Conservation (phyloP, 2,888 invertebrate species). For the Oligia strigilis region DNA sequence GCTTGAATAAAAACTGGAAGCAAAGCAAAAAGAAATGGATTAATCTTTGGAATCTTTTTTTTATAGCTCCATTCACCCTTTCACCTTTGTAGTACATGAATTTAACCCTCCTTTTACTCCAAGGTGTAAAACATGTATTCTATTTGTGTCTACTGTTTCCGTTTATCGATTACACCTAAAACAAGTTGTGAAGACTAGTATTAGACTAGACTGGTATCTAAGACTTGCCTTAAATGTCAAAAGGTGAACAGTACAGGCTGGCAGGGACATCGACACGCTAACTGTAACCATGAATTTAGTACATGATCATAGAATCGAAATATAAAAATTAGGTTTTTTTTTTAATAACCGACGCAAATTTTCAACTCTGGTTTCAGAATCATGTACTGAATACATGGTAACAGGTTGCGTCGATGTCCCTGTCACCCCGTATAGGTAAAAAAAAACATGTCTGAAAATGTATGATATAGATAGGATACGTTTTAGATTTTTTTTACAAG, state of each 20-base stretch:
- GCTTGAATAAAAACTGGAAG: slow-evolving; percentile 95
- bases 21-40: slow-evolving; percentile 22
- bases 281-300: background rate
- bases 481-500: background rate
- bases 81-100: no score
- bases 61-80: background rate
- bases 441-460: background rate
- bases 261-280: no score
- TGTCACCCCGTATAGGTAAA: no score
- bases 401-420: no score
- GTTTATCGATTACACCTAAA: background rate
- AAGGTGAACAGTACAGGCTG: background rate
- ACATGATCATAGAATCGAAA: no score
- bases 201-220: no score
- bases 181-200: background rate
- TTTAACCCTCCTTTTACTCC: no score
- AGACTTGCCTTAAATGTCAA: background rate
- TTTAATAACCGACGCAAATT: background rate
- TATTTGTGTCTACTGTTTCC: background rate
- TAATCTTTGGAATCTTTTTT: background rate
- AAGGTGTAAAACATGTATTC: background rate
- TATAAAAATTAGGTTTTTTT: background rate
- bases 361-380: no score
- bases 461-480: background rate
- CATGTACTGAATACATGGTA: no score